Percentiles rank a stretch among this genome's conserved stretches.
Evolutionary conservation across 2,113 vertebrate species (phyloP).

Genomic region (Neogale vison): DNA sequence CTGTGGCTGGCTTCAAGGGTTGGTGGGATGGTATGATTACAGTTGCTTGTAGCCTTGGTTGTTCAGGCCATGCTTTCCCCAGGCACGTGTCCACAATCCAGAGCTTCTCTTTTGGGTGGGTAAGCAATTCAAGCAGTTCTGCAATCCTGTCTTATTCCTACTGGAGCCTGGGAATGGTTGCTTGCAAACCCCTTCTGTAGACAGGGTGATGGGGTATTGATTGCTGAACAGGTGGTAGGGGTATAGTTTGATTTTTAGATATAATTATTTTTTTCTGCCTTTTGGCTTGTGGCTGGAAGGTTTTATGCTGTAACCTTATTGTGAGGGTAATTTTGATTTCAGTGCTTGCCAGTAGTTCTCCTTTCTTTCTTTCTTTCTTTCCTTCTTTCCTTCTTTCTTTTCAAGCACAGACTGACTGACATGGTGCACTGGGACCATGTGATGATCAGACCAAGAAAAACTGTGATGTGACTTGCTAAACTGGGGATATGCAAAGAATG

Average conservation of each 20-base stretch:
- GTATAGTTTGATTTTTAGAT: conserved; percentile 78
- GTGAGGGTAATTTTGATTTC: conserved; percentile 76
- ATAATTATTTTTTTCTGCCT: conserved; percentile 78
- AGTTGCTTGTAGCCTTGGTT: conserved; percentile 60
- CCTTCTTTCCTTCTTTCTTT: background rate
- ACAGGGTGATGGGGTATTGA: conserved; percentile 75
- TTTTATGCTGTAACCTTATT: conserved; percentile 73
- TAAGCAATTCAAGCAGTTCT: conserved; percentile 38
- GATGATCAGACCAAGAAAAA: background rate
- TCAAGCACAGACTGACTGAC: background rate
- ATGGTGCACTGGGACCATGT: background rate
- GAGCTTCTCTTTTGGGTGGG: conserved; percentile 5
- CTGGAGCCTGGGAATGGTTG: conserved; percentile 43
- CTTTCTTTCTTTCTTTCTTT: background rate
- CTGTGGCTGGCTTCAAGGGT: background rate
- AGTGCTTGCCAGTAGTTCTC: conserved; percentile 65
- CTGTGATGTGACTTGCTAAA: background rate
- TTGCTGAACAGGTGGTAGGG: conserved; percentile 71
- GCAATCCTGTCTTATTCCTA: conserved; percentile 27
- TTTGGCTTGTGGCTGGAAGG: conserved; percentile 71
- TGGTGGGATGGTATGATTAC: conserved; percentile 61
- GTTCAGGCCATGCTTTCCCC: conserved; percentile 45
- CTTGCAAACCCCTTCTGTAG: conserved; percentile 53
- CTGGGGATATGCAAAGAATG: background rate
- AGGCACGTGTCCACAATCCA: conserved; percentile 49